Evolutionary conservation across 2,888 invertebrate species (phyloP).

Genomic region (Pterobdella sp.): DNA sequence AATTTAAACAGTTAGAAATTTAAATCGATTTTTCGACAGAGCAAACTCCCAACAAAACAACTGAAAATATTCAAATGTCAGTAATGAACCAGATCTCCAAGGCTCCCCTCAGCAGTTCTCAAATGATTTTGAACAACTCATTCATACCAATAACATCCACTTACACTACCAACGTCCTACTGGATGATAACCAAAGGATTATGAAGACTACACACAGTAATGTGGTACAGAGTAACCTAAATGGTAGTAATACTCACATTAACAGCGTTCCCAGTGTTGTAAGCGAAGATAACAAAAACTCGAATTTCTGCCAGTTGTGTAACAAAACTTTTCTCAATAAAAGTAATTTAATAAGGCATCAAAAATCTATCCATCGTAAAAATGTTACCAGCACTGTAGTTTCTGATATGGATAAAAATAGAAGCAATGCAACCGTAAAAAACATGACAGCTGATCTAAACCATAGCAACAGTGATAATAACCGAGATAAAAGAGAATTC

Average conservation of each 20-base stretch:
- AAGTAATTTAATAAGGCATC: conserved; percentile 16
- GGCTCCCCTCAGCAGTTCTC: neutral
- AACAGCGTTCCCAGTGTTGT: neutral
- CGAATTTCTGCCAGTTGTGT: neutral
- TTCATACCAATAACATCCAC: neutral
- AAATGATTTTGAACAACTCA: neutral
- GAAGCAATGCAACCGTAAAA: no score
- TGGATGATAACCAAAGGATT: neutral
- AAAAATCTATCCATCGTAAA: conserved; percentile 10
- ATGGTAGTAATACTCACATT: neutral
- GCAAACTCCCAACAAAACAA: no score
- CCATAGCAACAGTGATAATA: no score
- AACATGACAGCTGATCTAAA: no score
- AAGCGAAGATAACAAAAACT: neutral
- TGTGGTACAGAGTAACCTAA: neutral
- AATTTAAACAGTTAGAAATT: no score
- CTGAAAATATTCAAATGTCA: no score
- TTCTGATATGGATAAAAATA: no score
- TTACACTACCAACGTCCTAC: neutral
- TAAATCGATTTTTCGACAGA: no score
- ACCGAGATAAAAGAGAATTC: no score
- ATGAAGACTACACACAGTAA: neutral
- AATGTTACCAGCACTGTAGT: no score
- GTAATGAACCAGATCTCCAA: no score
- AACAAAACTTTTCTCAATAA: conserved; percentile 20